These are phyloP conservation scores for Ectobius pallidus DNA, from an alignment of 2,888 invertebrate species.

Conservation along the genomic window DNA sequence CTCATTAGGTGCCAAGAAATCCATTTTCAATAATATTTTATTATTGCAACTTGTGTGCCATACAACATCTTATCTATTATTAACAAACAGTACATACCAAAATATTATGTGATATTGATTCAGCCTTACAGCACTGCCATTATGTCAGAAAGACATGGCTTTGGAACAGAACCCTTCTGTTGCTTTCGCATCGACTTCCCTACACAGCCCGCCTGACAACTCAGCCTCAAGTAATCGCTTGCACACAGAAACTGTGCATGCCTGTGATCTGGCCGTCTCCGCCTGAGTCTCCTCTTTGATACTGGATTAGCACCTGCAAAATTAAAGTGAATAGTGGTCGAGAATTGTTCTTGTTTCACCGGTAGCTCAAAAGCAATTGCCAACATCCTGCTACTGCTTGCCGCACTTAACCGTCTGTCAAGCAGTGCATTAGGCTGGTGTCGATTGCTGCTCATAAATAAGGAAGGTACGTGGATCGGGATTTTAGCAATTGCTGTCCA, in stretches of 20 bases:
- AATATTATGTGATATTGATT: too few relatives aligned
- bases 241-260: constrained; percentile 24
- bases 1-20: too few relatives aligned
- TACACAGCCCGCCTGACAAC: constrained; percentile 20
- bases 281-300: background rate
- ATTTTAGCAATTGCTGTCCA: constrained; percentile 29
- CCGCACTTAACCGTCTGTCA: background rate
- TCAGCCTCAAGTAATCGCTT: constrained; percentile 19
- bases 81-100: too few relatives aligned
- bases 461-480: constrained; percentile 13
- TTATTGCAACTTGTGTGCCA: too few relatives aligned
- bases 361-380: constrained; percentile 24
- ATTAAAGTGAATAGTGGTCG: constrained; percentile 20
- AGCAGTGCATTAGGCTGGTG: background rate
- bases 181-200: constrained; percentile 1
- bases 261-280: constrained; percentile 12
- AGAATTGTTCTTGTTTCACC: background rate
- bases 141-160: background rate
- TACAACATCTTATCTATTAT: too few relatives aligned
- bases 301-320: constrained; percentile 37
- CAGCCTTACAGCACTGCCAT: background rate
- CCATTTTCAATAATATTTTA: too few relatives aligned
- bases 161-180: background rate
- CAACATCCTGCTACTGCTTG: background rate
- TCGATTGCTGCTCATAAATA: background rate